A percentile compares a stretch with the other conserved stretches of the same genome.
phyloP scores from a whole-genome alignment of 2,113 vertebrate species.

The Psephotus haematonotus region DNA sequence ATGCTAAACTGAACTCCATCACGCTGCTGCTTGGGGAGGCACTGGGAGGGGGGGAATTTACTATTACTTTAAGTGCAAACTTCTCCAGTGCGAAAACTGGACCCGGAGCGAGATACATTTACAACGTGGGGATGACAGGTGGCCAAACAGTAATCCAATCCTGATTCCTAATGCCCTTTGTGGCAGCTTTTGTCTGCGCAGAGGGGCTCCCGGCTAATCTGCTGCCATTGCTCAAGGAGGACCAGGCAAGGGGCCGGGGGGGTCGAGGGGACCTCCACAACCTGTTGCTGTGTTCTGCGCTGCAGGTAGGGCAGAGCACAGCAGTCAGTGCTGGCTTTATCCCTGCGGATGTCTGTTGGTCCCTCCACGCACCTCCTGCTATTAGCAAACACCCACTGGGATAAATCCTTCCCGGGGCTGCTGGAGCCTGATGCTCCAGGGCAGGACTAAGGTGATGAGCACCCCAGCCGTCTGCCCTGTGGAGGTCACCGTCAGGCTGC shows the following conservation, averaged over 20 bases:
- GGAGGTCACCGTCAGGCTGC: not conserved
- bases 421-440: accelerated
- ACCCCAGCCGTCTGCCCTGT: accelerated
- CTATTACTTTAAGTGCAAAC: not conserved
- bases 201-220: constrained; percentile 61
- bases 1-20: not conserved
- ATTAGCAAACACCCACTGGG: not conserved
- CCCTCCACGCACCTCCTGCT: not conserved
- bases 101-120: not conserved
- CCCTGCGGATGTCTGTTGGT: not conserved
- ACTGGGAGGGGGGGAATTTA: not conserved
- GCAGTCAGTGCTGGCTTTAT: not conserved
- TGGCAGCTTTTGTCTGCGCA: constrained; percentile 59
- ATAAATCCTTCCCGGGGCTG: not conserved
- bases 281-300: not conserved
- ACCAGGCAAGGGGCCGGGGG: not conserved
- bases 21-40: not conserved
- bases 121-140: constrained; percentile 57
- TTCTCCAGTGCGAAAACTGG: not conserved
- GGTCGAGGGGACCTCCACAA: not conserved
- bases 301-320: not conserved
- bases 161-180: constrained; percentile 56
- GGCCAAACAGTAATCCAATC: constrained; percentile 67
- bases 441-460: not conserved
- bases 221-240: constrained; percentile 24